Conservation (phyloP, 2,797 vertebrate species). For the Periparus ater region DNA sequence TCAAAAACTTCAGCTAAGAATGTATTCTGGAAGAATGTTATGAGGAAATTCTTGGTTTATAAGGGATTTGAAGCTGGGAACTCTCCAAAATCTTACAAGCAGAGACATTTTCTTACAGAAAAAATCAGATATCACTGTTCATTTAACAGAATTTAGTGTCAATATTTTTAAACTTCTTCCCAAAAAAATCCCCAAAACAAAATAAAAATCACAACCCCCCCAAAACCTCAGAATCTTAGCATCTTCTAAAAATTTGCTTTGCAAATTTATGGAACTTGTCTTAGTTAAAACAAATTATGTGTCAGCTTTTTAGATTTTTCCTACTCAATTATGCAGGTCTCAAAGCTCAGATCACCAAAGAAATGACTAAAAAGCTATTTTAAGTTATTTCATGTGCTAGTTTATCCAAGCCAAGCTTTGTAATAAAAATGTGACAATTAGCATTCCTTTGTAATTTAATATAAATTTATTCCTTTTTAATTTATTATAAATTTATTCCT, state of each 20-base stretch:
- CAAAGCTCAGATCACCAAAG: constrained; percentile 8
- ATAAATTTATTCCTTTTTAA: neutral
- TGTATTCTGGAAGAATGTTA: neutral
- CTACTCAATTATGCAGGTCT: neutral
- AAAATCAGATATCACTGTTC: neutral
- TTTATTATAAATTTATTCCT: neutral
- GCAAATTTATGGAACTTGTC: neutral
- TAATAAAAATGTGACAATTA: constrained; percentile 38
- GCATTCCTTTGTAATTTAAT: constrained; percentile 43
- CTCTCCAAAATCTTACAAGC: neutral
- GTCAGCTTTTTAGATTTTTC: neutral
- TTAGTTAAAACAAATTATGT: neutral
- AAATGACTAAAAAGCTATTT: constrained; percentile 8
- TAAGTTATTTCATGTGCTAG: neutral
- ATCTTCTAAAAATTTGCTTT: neutral
- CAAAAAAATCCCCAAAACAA: neutral
- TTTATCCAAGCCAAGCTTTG: constrained; percentile 31
- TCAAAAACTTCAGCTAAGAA: neutral
- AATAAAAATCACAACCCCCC: accelerated
- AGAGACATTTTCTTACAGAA: neutral
- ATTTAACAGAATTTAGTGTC: neutral
- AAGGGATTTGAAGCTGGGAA: neutral
- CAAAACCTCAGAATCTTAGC: too few relatives aligned
- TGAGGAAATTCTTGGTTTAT: neutral
- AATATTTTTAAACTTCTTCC: neutral